A percentile compares a stretch with the other conserved stretches of the same genome.
Evolutionary conservation across 2,888 invertebrate genomes (phyloP).

Genomic region (Formica aserva): DNA sequence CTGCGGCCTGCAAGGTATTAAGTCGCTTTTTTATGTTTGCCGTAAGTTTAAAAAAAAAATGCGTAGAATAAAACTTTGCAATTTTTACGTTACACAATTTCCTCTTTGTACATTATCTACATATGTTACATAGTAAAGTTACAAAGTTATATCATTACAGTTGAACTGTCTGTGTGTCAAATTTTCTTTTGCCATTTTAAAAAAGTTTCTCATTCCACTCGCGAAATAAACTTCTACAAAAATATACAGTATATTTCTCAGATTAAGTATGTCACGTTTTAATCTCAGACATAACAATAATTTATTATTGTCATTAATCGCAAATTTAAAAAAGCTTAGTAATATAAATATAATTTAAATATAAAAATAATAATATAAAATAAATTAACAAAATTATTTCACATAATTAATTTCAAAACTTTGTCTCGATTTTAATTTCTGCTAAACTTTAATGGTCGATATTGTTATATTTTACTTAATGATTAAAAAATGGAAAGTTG

Average conservation of each 20-base stretch:
- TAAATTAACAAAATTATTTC: neutral
- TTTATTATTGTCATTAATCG: neutral
- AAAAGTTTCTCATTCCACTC: neutral
- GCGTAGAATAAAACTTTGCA: constrained; percentile 33
- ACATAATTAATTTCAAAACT: neutral
- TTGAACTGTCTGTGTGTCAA: neutral
- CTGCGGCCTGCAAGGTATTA: constrained; percentile 24
- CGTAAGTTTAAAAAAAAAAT: constrained; percentile 25
- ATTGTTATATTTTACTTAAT: neutral
- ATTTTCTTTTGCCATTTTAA: neutral
- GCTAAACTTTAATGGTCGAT: neutral
- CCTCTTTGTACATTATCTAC: neutral
- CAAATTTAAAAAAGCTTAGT: neutral
- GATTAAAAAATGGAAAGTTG: neutral
- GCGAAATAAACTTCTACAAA: neutral
- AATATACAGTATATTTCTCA: neutral
- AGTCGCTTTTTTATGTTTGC: constrained; percentile 29
- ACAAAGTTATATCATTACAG: constrained; percentile 5
- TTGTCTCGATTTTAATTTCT: neutral
- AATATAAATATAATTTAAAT: neutral
- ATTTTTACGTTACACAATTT: constrained; percentile 22
- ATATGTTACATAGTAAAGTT: constrained; percentile 11
- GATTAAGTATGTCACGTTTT: neutral
- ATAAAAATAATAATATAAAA: neutral
- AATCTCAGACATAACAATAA: neutral